Evolutionary conservation across 2,797 vertebrate species (phyloP), one percentile per base, ranked within the genome.

Genomic region (Mallotus villosus): DNA sequence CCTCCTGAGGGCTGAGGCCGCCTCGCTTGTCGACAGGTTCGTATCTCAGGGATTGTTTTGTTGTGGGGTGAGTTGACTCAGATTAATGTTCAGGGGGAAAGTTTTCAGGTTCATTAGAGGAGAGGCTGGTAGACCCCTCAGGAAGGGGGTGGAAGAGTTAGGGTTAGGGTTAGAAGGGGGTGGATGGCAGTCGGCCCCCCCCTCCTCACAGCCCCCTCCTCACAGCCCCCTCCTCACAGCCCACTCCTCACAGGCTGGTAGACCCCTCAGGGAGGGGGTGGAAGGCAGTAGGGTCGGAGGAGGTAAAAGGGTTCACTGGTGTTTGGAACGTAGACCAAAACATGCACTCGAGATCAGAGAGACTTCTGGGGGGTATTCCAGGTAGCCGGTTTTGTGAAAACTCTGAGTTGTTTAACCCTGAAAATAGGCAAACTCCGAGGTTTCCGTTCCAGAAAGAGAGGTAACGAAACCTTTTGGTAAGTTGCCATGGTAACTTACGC

Each of bases 1-100:
- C n/a, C n/a, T n/a, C 74, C 85, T 88, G 85, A 76, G 78, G 78
- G 79, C 74, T 66, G 74, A 82, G 76, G 75, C 77, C 69, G 64
- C 61, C 76, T 76, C 46, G 65, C 37, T 77, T 65, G 87, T 84
- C 86, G 87, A 91, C 86, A 88, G 83, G 67, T 84, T 62, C 21
- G 73, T 82, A 84, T 86, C 72, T 78, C 80, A 72, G 64, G 73
- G 67, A 70, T 72, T 63, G 75, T 77, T 84, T 79, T 80, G 80
- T 81, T 82, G 72, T 81, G 77, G 79, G 69, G 64, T 73, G 73
- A 78, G 85, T 60, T 78, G 79, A 85, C 83, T 83, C 76, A 74
- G 76, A 85, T 81, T 80, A 76, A 86, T 82, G 77, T 74, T 73
- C 67, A 78, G 70, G 72, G 67, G 70, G 82, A 83, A 77, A 70